Conservation (phyloP, 2,888 invertebrate genomes). For the Aporophyla lueneburgensis region DNA sequence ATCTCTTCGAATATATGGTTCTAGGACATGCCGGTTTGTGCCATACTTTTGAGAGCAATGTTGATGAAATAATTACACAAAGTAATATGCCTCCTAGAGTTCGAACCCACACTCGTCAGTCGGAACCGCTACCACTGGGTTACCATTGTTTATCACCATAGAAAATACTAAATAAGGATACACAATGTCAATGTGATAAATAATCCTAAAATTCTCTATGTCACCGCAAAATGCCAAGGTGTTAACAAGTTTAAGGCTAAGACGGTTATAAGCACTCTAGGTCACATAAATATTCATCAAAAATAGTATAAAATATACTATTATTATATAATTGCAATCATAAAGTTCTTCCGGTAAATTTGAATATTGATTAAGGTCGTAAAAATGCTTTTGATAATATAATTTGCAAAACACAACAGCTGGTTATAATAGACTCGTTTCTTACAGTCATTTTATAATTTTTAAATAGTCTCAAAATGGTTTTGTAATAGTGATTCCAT, state of each 20-base stretch:
- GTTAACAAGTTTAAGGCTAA: slow-evolving; percentile 50
- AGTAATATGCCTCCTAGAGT: too few species aligned
- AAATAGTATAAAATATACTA: slow-evolving; percentile 18
- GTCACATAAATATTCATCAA: slow-evolving; percentile 51
- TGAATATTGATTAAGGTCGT: slow-evolving; percentile 28
- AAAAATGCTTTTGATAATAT: slow-evolving; percentile 14
- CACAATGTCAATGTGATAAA: slow-evolving; percentile 2
- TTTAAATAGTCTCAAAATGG: slow-evolving; percentile 19
- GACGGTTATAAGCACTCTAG: slow-evolving; percentile 20
- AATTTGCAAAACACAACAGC: background rate
- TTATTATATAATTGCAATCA: slow-evolving; percentile 43
- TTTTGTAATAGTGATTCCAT: background rate
- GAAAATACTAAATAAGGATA: background rate
- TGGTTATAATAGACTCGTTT: background rate
- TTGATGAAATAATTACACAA: too few species aligned
- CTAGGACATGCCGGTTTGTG: too few species aligned
- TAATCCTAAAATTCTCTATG: slow-evolving; percentile 1
- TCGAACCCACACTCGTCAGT: too few species aligned
- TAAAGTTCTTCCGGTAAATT: slow-evolving; percentile 41
- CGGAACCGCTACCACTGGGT: too few species aligned
- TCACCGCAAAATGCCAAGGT: slow-evolving; percentile 50
- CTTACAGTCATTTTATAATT: background rate
- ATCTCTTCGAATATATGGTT: too few species aligned
- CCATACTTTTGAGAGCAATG: too few species aligned
- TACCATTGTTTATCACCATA: background rate